phyloP scores from a whole-genome alignment of 2,797 vertebrate genomes.

The Lemur catta region DNA sequence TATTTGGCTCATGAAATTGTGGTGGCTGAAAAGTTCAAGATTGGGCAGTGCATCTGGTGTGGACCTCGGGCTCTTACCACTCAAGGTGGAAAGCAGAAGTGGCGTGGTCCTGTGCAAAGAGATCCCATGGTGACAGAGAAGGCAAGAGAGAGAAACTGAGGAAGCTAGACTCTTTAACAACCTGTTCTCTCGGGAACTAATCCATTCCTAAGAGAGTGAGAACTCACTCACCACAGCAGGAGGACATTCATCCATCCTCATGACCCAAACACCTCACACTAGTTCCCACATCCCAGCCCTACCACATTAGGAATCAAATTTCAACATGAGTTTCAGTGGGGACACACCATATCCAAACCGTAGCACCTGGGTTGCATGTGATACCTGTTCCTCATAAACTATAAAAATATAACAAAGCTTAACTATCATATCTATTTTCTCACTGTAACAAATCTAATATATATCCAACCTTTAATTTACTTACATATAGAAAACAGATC shows the following conservation, averaged over 20 bases:
- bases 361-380: background rate
- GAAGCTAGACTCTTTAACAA: background rate
- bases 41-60: background rate
- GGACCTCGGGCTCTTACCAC: background rate
- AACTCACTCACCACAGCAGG: background rate
- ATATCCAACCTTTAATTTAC: background rate
- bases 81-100: background rate
- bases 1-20: background rate
- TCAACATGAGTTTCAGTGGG: background rate
- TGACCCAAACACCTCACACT: background rate
- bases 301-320: background rate
- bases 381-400: background rate
- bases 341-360: background rate
- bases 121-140: background rate
- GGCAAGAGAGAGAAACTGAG: background rate
- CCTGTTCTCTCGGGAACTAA: background rate
- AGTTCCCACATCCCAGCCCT: background rate
- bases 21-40: background rate
- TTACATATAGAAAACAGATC: background rate
- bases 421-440: background rate
- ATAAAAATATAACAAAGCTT: background rate
- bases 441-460: background rate
- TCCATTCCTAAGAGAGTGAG: background rate
- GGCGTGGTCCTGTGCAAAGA: background rate
- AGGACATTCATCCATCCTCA: background rate